Evolutionary conservation across 2,797 vertebrate genomes (phyloP), one percentile per base, ranked within the genome.

Genomic region (Vipera latastei): DNA sequence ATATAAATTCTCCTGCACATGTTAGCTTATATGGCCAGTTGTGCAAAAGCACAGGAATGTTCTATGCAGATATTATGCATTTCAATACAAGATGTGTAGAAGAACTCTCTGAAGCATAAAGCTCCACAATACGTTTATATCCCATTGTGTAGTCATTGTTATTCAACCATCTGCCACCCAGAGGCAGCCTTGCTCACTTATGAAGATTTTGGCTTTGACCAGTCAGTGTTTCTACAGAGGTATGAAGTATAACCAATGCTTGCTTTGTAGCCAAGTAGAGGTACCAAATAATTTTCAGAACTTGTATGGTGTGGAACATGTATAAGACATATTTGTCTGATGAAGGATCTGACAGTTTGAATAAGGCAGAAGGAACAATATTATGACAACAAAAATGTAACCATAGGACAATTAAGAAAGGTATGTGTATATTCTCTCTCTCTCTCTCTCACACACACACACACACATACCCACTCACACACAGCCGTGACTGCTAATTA

Each of bases 401-500:
- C 20, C 48, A 26, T 91, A 38, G 69, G 53, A 91, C 51, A 93
- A 65, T 55, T 73, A 93, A 93, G 86, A 85, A 83, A 89, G 11
- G 32, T 56, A 63, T 85, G 57, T 20, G 25, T 51, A 60, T 53
- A 56, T 55, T 0, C 48, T 44, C 22, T 16, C 51, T 51, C 22
- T 4, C 38, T 26, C 65, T 18, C 57, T 22, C 57, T 20, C 2
- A 11, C 91, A 13, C 85, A 6, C 57, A 57, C 22, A n/a, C 59
- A 28, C 69, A 55, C 14, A 26, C 18, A 51, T 55, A 88, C n/a
- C 28, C 60, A 51, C 16, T 14, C 48, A 11, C 16, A 55, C 4
- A n/a, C 0, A 78, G 90, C 92, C 91, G 90, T 93, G 90, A 78
- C 90, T 91, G 57, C 32, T 65, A 91, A 73, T 91, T 89, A 93